Conservation (phyloP, 2,888 invertebrate genomes). For the Tortrix viridana region DNA sequence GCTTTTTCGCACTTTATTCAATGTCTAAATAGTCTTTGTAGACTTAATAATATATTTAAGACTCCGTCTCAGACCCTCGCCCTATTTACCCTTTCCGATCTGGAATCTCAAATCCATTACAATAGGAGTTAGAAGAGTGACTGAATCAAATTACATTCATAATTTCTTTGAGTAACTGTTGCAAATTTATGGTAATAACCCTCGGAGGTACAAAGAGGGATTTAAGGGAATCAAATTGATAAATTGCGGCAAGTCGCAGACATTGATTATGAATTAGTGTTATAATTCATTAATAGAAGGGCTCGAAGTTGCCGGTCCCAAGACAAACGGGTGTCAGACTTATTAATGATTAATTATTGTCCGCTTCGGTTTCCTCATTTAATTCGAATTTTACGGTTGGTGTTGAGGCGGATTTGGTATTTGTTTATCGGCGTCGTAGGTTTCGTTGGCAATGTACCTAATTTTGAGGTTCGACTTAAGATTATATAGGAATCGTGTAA, state of each 20-base stretch:
- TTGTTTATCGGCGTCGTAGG: background rate
- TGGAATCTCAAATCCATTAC: constrained; percentile 31
- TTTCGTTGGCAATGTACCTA: background rate
- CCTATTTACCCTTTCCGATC: constrained; percentile 29
- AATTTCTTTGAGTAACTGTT: constrained; percentile 75
- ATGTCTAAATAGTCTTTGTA: too few species aligned
- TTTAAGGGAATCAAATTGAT: constrained; percentile 79
- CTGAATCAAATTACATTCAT: constrained; percentile 71
- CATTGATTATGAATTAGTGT: constrained; percentile 80
- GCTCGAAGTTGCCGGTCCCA: constrained; percentile 67
- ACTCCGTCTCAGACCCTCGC: background rate
- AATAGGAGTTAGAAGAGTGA: constrained; percentile 48
- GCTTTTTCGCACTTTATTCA: too few species aligned
- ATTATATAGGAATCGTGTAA: too few species aligned
- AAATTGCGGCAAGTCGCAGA: constrained; percentile 74
- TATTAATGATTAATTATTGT: constrained; percentile 83
- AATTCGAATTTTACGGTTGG: constrained; percentile 50
- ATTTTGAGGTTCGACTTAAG: too few species aligned
- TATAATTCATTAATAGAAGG: constrained; percentile 82
- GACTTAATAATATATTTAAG: too few species aligned
- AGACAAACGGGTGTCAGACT: constrained; percentile 78
- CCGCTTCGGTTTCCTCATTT: constrained; percentile 49
- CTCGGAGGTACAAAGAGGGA: constrained; percentile 61
- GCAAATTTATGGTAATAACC: constrained; percentile 76
- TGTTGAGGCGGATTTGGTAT: constrained; percentile 42